A percentile compares a stretch with the other conserved stretches of the same genome.
Evolutionary conservation across 1,140 invertebrate genomes (phyloP).

Genomic region (Drosophila tropicalis): DNA sequence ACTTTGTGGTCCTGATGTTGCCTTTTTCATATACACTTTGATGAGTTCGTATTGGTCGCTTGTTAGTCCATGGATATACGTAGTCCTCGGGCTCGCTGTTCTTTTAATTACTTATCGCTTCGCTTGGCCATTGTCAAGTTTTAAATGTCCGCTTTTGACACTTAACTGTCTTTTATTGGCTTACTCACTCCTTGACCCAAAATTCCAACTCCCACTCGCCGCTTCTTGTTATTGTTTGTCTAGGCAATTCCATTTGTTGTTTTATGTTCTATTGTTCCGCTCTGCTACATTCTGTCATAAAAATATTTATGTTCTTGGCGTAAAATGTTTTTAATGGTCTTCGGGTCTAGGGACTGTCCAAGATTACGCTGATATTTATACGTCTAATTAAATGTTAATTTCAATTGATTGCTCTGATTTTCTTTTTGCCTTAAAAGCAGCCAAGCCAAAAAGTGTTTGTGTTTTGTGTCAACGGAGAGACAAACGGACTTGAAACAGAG

Average conservation of each 20-base stretch:
- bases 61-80: not conserved
- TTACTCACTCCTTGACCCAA: slow-evolving; percentile 2
- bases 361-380: slow-evolving; percentile 56
- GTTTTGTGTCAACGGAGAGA: slow-evolving; percentile 42
- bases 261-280: slow-evolving; percentile 44
- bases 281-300: slow-evolving; percentile 57
- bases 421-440: not conserved
- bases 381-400: slow-evolving; percentile 76
- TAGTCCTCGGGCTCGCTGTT: slow-evolving; percentile 6
- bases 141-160: slow-evolving; percentile 66
- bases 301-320: slow-evolving; percentile 68
- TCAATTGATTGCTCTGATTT: slow-evolving; percentile 66
- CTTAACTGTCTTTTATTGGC: slow-evolving; percentile 72
- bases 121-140: slow-evolving; percentile 59
- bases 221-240: slow-evolving; percentile 42
- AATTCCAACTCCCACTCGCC: not conserved
- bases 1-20: slow-evolving; percentile 1
- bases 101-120: slow-evolving; percentile 73
- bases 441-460: slow-evolving; percentile 14
- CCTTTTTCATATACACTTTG: slow-evolving; percentile 1
- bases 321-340: slow-evolving; percentile 63
- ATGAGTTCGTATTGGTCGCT: not conserved
- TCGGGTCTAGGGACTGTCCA: slow-evolving; percentile 32
- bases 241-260: slow-evolving; percentile 50
- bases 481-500: not conserved